Evolutionary conservation across 2,797 vertebrate species (phyloP).

Genomic region (Microctenopoma steveboyesi): DNA sequence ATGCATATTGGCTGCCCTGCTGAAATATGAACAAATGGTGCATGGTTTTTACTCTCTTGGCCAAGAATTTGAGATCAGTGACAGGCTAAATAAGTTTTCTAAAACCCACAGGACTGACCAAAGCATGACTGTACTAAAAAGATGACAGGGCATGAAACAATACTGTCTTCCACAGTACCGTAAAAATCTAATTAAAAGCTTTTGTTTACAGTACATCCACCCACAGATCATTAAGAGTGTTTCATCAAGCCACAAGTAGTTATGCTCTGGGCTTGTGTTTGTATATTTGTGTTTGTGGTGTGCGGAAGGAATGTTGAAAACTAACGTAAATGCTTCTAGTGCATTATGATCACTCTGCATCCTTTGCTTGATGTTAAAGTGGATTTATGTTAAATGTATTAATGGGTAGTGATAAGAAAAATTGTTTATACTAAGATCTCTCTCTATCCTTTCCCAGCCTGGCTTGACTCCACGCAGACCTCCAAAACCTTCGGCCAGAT

Average conservation of each 20-base stretch:
- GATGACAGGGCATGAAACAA: slow-evolving; percentile 69
- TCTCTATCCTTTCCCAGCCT: slow-evolving; percentile 66
- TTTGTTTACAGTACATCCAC: slow-evolving; percentile 73
- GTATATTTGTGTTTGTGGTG: slow-evolving; percentile 57
- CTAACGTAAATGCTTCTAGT: slow-evolving; percentile 50
- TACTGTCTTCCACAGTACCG: slow-evolving; percentile 57
- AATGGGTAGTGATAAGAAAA: background rate
- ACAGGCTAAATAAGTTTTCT: slow-evolving; percentile 62
- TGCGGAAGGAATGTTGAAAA: slow-evolving; percentile 57
- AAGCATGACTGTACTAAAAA: slow-evolving; percentile 65
- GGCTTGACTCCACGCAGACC: slow-evolving; percentile 68
- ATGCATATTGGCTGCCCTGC: slow-evolving; percentile 33
- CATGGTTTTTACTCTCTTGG: slow-evolving; percentile 67
- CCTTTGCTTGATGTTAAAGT: slow-evolving; percentile 13
- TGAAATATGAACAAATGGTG: slow-evolving; percentile 54
- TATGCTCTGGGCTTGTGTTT: slow-evolving; percentile 51
- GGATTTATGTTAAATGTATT: background rate
- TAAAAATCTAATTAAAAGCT: slow-evolving; percentile 72
- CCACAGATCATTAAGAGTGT: slow-evolving; percentile 71
- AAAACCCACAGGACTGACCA: slow-evolving; percentile 66
- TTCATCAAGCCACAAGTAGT: slow-evolving; percentile 72
- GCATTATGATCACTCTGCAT: slow-evolving; percentile 21
- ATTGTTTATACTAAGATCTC: slow-evolving; percentile 9
- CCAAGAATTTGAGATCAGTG: slow-evolving; percentile 61
- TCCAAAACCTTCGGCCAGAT: slow-evolving; percentile 42